phyloP scores from a whole-genome alignment of 2,113 vertebrate genomes.

The Oceanodroma tethys region DNA sequence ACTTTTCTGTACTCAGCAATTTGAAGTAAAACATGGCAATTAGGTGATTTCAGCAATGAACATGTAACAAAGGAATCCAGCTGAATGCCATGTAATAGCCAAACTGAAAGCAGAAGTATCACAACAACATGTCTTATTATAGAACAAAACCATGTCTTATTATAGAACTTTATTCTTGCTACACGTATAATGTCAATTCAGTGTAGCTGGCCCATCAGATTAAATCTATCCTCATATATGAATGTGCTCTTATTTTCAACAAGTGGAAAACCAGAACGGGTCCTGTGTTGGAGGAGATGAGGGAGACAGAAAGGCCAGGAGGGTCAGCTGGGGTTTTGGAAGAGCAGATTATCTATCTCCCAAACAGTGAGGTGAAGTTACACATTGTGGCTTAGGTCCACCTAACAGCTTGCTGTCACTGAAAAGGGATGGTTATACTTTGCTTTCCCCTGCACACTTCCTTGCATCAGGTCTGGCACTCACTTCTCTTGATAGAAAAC shows the following conservation, averaged over 20 bases:
- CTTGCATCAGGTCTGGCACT: background rate
- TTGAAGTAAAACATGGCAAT: background rate
- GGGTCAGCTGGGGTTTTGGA: background rate
- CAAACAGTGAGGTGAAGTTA: background rate
- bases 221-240: background rate
- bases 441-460: fast-evolving
- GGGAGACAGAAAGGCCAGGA: background rate
- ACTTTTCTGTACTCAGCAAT: background rate
- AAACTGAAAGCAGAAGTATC: background rate
- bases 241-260: background rate
- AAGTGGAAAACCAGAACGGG: background rate
- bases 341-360: background rate
- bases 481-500: background rate
- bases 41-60: background rate
- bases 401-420: background rate
- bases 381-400: background rate
- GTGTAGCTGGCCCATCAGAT: background rate
- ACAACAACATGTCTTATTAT: background rate
- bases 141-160: background rate
- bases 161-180: background rate
- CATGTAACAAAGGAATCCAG: background rate
- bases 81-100: background rate
- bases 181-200: background rate
- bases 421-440: background rate
- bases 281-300: background rate